Evolutionary conservation across 23 tunicate species (phyloP).

Genomic region (Halocynthia roretzi): DNA sequence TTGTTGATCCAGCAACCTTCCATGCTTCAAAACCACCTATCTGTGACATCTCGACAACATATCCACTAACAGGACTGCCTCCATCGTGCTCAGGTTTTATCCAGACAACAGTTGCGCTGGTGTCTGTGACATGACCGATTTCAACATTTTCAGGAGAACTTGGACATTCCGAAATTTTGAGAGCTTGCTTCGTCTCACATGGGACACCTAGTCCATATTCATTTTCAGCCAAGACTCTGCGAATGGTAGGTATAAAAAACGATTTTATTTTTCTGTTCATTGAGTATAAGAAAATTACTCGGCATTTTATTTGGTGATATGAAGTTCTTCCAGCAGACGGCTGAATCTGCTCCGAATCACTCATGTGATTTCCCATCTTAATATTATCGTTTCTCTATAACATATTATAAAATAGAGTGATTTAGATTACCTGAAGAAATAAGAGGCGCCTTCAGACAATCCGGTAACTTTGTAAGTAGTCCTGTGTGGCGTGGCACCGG

Average conservation of each 20-base stretch:
- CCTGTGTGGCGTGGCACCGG: conserved; percentile 42
- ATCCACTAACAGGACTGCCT: conserved; percentile 61
- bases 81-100: conserved; percentile 85
- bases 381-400: neutral
- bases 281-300: too few relatives aligned
- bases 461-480: conserved; percentile 65
- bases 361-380: too few relatives aligned
- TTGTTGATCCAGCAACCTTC: conserved; percentile 74
- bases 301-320: too few relatives aligned
- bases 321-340: too few relatives aligned
- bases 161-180: conserved; percentile 79
- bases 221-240: conserved; percentile 73
- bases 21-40: conserved; percentile 76
- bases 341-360: too few relatives aligned
- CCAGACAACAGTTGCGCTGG: conserved; percentile 63
- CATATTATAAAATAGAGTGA: neutral
- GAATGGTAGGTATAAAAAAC: neutral
- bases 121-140: conserved; percentile 56
- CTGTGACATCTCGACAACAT: conserved; percentile 71
- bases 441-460: conserved; percentile 78
- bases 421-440: conserved; percentile 32
- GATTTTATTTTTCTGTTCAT: too few relatives aligned
- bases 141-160: conserved; percentile 56
- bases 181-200: conserved; percentile 63
- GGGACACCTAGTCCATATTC: conserved; percentile 82